phyloP scores from a whole-genome alignment of 1,140 invertebrate species.

The Calephelis nemesis region DNA sequence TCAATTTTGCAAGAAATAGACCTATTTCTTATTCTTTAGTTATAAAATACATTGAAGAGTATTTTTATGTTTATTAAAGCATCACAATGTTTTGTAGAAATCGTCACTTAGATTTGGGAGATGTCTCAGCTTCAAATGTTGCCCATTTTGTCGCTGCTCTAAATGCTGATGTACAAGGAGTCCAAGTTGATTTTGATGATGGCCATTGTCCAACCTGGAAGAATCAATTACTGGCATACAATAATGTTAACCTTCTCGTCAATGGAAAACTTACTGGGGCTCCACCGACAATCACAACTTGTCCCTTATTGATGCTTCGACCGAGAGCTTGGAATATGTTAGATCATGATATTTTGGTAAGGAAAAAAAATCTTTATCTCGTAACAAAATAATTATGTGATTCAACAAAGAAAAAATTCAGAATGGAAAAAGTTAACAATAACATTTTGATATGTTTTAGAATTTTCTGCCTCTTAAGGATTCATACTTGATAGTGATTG shows the following conservation, averaged over 20 bases:
- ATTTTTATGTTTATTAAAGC: not conserved
- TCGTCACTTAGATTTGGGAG: constrained; percentile 81
- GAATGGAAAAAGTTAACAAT: no score
- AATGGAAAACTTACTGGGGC: constrained; percentile 77
- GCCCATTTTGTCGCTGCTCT: constrained; percentile 79
- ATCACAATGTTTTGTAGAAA: constrained; percentile 49
- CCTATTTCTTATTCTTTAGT: no score
- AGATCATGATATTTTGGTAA: constrained; percentile 84
- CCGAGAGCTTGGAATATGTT: constrained; percentile 88
- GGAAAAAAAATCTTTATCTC: constrained; percentile 25
- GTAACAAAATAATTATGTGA: no score
- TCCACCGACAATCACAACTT: constrained; percentile 70
- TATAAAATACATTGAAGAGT: not conserved
- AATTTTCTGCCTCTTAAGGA: constrained; percentile 20
- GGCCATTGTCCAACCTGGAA: constrained; percentile 87
- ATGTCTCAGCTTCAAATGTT: constrained; percentile 80
- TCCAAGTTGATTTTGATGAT: constrained; percentile 86
- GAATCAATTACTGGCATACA: constrained; percentile 83
- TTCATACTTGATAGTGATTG: not conserved
- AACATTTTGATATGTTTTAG: no score
- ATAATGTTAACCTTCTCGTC: constrained; percentile 82
- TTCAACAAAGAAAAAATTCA: no score
- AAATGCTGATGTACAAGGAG: constrained; percentile 78
- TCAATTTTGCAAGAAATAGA: no score
- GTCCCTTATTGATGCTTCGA: constrained; percentile 83